Evolutionary conservation across 2,113 vertebrate genomes (phyloP).

Genomic region (Gila orcuttii): DNA sequence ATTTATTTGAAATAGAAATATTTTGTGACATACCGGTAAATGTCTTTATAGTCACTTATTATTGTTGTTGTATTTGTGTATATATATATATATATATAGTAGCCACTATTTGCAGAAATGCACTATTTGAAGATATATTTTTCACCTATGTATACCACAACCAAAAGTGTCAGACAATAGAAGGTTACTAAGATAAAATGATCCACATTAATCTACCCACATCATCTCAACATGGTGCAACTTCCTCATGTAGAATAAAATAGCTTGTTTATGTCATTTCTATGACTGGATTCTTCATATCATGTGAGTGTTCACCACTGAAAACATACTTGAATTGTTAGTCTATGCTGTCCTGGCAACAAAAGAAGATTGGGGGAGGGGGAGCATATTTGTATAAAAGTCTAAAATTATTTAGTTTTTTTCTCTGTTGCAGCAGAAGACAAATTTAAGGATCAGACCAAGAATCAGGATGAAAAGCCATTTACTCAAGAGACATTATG

Average conservation of each 20-base stretch:
- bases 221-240: no score
- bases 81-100: no score
- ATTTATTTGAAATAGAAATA: no score
- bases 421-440: constrained; percentile 78
- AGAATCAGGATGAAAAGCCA: constrained; percentile 83
- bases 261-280: background rate
- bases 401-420: background rate
- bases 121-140: background rate
- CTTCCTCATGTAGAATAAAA: background rate
- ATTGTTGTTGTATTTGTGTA: no score
- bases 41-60: no score
- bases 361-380: background rate
- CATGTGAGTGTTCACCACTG: background rate
- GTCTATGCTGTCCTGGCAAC: background rate
- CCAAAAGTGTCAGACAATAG: background rate
- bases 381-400: background rate
- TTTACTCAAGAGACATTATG: constrained; percentile 82
- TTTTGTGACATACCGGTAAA: no score
- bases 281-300: background rate
- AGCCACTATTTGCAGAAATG: background rate
- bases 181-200: background rate
- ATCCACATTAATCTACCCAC: background rate
- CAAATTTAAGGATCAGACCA: constrained; percentile 84
- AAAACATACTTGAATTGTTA: background rate
- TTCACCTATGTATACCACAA: background rate